Evolutionary conservation across 2,888 invertebrate genomes (phyloP), one percentile per base, ranked within the genome.

Genomic region (Parasteatoda lunata): DNA sequence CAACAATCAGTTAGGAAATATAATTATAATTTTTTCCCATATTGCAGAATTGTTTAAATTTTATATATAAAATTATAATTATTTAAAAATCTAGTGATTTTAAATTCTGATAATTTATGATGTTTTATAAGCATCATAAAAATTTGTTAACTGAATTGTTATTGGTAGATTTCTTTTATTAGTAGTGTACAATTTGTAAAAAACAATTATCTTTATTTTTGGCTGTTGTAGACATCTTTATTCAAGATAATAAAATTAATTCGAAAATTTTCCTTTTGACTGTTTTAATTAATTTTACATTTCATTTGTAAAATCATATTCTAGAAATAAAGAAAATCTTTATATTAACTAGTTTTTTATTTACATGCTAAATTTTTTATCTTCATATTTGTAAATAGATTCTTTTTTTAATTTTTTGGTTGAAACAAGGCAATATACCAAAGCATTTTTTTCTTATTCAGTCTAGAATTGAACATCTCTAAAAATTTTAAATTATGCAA

Each of bases 161-260:
- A 6, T 59, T 6, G 13, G n/a, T 59, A 13, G 64, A 5, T 5
- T 11, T 59, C 11, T 59, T 59, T 6, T 11, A 59, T 59, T 59
- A 13, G 5, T 11, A 13, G 64, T 59, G n/a, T 13, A 59, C 9
- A n/a, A 68, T 45, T 45, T 68, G 30, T 68, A 9, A 9, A 45
- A 4, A 45, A 15, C 15, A 45, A 45, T 68, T n/a, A 15, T 68
- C 45, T 68, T 68, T 30, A 68, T 68, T 5, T 68, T 68, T 45
- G 45, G 45, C n/a, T 6, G n/a, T 68, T 68, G 68, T 68, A 68
- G 68, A 68, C 9, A 68, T 68, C 45, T 66, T 68, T 68, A 68
- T 68, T 68, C 68, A 68, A 68, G 68, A 68, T 11, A n/a, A 68
- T 45, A 45, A 68, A 68, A 68, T 15, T 5, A 64, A n/a, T 64